These are phyloP conservation scores for Drosophila rellima DNA, from an alignment of 2,888 invertebrate species.

Conservation along the genomic window DNA sequence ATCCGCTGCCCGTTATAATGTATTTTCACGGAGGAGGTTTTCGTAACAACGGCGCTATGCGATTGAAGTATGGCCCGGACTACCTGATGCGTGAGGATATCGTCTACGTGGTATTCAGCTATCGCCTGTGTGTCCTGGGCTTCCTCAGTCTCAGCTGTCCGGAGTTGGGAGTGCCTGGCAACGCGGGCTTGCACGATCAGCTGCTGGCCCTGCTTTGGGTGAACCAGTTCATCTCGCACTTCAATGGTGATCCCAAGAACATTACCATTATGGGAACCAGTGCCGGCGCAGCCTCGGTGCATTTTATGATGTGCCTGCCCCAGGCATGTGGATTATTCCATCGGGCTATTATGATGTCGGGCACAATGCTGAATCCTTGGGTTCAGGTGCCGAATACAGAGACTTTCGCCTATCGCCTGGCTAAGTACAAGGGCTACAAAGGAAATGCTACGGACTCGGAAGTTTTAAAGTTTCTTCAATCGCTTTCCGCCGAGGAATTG, in stretches of 20 bases:
- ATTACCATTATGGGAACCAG: conserved; percentile 87
- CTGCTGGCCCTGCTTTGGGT: conserved; percentile 86
- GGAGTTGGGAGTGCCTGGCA: conserved; percentile 86
- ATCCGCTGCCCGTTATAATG: conserved; percentile 84
- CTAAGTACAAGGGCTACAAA: conserved; percentile 77
- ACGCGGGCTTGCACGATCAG: conserved; percentile 87
- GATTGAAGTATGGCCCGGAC: conserved; percentile 84
- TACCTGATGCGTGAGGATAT: conserved; percentile 86
- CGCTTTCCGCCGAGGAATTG: conserved; percentile 65
- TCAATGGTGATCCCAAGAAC: conserved; percentile 86
- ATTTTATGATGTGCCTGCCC: conserved; percentile 86
- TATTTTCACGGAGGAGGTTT: conserved; percentile 87
- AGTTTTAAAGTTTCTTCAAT: conserved; percentile 79
- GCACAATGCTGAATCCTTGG: conserved; percentile 80
- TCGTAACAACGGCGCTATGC: conserved; percentile 83
- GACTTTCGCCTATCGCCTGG: conserved; percentile 73
- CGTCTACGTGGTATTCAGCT: conserved; percentile 86
- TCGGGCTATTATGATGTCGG: conserved; percentile 83
- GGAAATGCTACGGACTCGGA: conserved; percentile 76
- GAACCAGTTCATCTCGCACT: conserved; percentile 85
- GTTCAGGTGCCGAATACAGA: conserved; percentile 59
- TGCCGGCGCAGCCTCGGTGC: conserved; percentile 86
- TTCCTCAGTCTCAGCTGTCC: conserved; percentile 86
- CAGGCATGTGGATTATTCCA: conserved; percentile 85
- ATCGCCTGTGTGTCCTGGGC: conserved; percentile 86